These are phyloP conservation scores for Asarcornis scutulata DNA, from an alignment of 2,113 vertebrate species.

Conservation along the genomic window DNA sequence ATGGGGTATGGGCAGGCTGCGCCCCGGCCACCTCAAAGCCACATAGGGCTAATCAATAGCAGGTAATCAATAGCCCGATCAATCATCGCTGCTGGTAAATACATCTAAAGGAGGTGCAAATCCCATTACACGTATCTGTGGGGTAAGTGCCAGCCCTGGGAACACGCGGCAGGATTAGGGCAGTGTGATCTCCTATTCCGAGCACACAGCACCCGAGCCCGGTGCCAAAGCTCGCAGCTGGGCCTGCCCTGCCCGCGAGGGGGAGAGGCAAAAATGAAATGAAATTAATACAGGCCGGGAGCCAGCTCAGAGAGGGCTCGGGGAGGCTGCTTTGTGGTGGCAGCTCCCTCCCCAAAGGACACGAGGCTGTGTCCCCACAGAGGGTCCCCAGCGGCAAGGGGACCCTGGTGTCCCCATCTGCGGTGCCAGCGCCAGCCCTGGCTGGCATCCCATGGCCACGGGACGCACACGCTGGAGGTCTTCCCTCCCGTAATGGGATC, in stretches of 20 bases:
- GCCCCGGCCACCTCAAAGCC: slow-evolving; percentile 7
- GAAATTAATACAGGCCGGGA: not conserved
- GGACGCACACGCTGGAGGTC: not conserved
- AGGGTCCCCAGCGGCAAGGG: not conserved
- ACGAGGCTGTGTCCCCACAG: accelerated
- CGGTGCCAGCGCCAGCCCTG: accelerated
- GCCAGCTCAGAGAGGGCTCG: accelerated
- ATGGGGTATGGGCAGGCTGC: slow-evolving; percentile 31
- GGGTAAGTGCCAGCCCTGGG: not conserved
- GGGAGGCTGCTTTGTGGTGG: not conserved
- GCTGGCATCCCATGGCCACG: not conserved
- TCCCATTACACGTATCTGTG: not conserved
- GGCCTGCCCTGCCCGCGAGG: not conserved
- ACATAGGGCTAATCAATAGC: slow-evolving; percentile 51
- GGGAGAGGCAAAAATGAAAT: not conserved
- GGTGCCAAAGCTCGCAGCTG: not conserved
- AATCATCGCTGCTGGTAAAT: slow-evolving; percentile 48
- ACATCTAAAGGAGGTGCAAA: slow-evolving; percentile 44
- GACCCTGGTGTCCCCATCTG: not conserved
- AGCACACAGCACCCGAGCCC: not conserved
- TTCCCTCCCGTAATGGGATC: slow-evolving; percentile 68
- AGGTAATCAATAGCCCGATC: slow-evolving; percentile 64
- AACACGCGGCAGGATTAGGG: accelerated
- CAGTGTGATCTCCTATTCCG: not conserved
- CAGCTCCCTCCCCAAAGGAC: not conserved